Conservation (phyloP, 2,797 vertebrate genomes). For the Falco peregrinus region DNA sequence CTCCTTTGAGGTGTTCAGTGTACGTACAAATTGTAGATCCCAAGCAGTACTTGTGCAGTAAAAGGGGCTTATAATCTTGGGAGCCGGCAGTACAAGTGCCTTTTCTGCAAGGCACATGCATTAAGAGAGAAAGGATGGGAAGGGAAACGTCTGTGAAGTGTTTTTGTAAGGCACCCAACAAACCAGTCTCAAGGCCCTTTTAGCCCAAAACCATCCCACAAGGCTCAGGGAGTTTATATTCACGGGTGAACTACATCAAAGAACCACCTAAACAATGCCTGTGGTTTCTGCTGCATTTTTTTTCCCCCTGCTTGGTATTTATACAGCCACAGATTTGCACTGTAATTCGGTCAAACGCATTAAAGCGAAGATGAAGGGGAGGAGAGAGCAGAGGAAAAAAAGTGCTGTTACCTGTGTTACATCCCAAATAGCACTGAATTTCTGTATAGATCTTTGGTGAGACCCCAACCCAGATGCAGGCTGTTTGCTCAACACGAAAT, state of each 20-base stretch:
- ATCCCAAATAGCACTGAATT: neutral
- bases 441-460: neutral
- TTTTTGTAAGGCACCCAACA: slow-evolving; percentile 25
- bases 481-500: neutral
- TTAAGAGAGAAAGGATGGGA: neutral
- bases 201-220: slow-evolving; percentile 42
- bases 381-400: neutral
- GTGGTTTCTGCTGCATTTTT: neutral
- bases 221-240: slow-evolving; percentile 36
- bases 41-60: neutral
- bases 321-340: slow-evolving; percentile 17
- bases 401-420: neutral
- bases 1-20: neutral
- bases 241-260: slow-evolving; percentile 54
- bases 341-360: slow-evolving; percentile 5
- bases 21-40: neutral
- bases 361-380: slow-evolving; percentile 25
- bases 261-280: slow-evolving; percentile 39
- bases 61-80: neutral
- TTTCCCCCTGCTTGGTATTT: neutral
- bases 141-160: neutral
- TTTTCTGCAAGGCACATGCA: neutral
- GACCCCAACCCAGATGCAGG: neutral
- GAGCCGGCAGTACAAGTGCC: neutral
- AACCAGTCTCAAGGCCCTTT: slow-evolving; percentile 26